Conservation (phyloP, 2,888 invertebrate genomes). For the Noctua janthina region DNA sequence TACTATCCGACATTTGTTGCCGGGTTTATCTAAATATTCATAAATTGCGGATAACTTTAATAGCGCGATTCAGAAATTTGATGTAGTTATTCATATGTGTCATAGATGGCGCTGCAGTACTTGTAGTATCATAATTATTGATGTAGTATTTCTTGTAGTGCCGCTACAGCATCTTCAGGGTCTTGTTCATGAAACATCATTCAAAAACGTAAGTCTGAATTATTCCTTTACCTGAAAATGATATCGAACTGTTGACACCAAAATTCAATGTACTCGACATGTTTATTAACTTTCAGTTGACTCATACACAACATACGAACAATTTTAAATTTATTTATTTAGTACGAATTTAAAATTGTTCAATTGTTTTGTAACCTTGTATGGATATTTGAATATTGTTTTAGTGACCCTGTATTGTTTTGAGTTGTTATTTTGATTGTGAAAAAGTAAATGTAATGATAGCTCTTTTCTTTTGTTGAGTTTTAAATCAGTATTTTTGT, state of each 20-base stretch:
- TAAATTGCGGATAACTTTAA: too few relatives aligned
- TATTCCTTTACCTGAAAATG: background rate
- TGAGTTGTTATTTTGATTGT: background rate
- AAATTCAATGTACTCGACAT: background rate
- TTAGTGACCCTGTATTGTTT: conserved; percentile 17
- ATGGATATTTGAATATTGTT: background rate
- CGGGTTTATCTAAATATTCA: too few relatives aligned
- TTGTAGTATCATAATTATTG: background rate
- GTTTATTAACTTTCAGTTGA: conserved; percentile 19
- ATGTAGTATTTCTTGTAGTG: background rate
- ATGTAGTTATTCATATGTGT: too few relatives aligned
- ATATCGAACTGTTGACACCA: background rate
- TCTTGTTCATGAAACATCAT: background rate
- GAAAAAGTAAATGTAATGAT: background rate
- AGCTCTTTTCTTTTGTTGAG: background rate
- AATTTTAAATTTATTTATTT: background rate
- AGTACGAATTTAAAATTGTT: background rate
- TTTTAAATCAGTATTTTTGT: too few relatives aligned
- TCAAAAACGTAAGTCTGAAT: background rate
- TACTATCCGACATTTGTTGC: too few relatives aligned
- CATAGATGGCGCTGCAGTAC: background rate
- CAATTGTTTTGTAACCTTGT: conserved; percentile 25
- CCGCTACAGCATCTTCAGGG: background rate
- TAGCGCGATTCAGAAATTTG: too few relatives aligned
- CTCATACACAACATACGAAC: background rate